Evolutionary conservation across 2,113 vertebrate species (phyloP), one percentile per base, ranked within the genome.

Genomic region (Elachura formosa): DNA sequence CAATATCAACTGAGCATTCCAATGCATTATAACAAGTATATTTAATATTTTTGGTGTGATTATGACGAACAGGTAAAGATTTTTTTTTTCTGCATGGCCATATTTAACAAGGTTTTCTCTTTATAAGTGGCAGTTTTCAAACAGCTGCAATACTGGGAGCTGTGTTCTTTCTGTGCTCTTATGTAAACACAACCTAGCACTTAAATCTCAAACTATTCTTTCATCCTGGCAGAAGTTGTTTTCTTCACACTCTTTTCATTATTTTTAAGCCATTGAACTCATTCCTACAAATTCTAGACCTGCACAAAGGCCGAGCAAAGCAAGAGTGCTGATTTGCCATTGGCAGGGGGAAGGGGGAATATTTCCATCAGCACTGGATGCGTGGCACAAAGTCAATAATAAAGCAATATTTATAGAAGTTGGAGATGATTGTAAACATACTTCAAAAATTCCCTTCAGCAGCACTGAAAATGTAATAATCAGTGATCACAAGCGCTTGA

Each of bases 351-450:
- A 55, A 93, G 26, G 80, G 43, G 17, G 78, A 45, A 22, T 75
- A 48, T 92, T 92, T 90, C 43, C 62, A 43, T 81, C 1, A 20
- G 56, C 45, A 33, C 45, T 78, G 64, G 83, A 76, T 94, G 76
- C 51, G 3, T 77, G 93, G 91, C 91, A 93, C 43, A 96, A 94
- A 96, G 82, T 96, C 95, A 86, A 88, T 95, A 96, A 83, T 48
- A 88, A 89, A 94, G 64, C 58, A 91, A 29, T 95, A 96, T 95
- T 96, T 96, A 79, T 95, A 94, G 95, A 71, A 88, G 74, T 94
- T 77, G 62, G 72, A 91, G 79, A 86, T 62, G 87, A 80, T 90
- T 96, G 90, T 94, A 91, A 97, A 93, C 87, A 83, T 97, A 89
- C 78, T 91, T 97, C 62, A 93, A 66, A 87, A 74, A 71, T 64